Percentiles rank a stretch among this genome's conserved stretches.
phyloP scores from a whole-genome alignment of 2,797 vertebrate species.

The Odontamblyopus lacepedii region DNA sequence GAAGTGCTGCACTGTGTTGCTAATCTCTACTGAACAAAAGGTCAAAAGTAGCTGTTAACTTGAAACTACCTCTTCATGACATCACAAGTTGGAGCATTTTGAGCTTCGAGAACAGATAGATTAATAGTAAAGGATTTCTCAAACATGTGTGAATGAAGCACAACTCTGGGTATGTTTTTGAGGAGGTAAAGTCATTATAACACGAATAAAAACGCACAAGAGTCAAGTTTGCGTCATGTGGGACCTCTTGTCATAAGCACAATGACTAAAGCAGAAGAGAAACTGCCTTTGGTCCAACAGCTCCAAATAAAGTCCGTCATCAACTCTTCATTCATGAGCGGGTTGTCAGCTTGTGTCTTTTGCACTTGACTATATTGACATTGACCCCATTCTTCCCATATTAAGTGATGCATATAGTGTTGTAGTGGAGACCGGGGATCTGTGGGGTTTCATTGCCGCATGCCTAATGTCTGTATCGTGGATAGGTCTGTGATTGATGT shows the following conservation, averaged over 20 bases:
- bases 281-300: neutral
- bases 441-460: constrained; percentile 16
- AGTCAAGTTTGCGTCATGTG: too few species aligned
- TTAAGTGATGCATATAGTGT: neutral
- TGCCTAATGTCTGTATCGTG: neutral
- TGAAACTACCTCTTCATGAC: too few species aligned
- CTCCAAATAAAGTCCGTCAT: neutral
- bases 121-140: too few species aligned
- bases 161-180: too few species aligned
- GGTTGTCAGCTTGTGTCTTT: neutral
- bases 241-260: neutral
- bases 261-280: neutral
- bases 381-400: constrained; percentile 4
- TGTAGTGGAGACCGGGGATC: constrained; percentile 25
- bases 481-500: neutral
- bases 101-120: too few species aligned
- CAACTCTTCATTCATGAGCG: neutral
- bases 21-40: too few species aligned
- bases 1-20: too few species aligned
- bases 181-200: too few species aligned
- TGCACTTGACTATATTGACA: constrained; percentile 4
- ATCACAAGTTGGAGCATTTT: too few species aligned
- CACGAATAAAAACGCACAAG: too few species aligned
- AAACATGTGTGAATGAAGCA: too few species aligned
- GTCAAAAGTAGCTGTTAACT: too few species aligned